These are phyloP conservation scores for Ochropleura leucogaster DNA, from an alignment of 2,888 invertebrate genomes.

Conservation along the genomic window DNA sequence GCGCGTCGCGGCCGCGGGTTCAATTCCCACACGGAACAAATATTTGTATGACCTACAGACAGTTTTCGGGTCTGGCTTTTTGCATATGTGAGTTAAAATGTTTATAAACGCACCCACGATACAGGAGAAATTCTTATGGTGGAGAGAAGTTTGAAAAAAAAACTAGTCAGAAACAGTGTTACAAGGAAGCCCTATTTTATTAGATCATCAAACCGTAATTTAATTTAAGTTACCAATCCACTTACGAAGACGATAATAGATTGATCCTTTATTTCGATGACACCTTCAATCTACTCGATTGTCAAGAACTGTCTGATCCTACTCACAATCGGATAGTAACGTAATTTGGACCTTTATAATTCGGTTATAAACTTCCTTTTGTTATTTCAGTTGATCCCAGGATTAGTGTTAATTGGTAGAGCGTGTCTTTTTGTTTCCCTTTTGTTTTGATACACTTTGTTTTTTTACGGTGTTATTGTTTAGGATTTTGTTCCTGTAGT, in stretches of 20 bases:
- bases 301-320: constrained; percentile 25
- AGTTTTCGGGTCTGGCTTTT: too few relatives aligned
- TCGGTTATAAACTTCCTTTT: constrained; percentile 37
- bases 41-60: too few relatives aligned
- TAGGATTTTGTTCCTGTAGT: background rate
- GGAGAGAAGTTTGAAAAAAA: too few relatives aligned
- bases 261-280: constrained; percentile 37
- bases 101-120: too few relatives aligned
- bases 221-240: constrained; percentile 16
- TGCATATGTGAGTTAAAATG: too few relatives aligned
- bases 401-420: constrained; percentile 22
- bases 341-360: constrained; percentile 27
- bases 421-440: constrained; percentile 12
- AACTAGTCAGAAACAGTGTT: background rate
- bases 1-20: too few relatives aligned
- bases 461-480: background rate
- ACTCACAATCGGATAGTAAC: constrained; percentile 27
- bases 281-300: constrained; percentile 30
- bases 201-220: background rate
- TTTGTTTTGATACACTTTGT: constrained; percentile 3
- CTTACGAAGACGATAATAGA: constrained; percentile 25
- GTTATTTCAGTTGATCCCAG: constrained; percentile 11
- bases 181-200: background rate
- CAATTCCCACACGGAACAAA: too few relatives aligned
- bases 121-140: too few relatives aligned